phyloP scores from a whole-genome alignment of 2,888 invertebrate species.

The Crepidodera aurea region DNA sequence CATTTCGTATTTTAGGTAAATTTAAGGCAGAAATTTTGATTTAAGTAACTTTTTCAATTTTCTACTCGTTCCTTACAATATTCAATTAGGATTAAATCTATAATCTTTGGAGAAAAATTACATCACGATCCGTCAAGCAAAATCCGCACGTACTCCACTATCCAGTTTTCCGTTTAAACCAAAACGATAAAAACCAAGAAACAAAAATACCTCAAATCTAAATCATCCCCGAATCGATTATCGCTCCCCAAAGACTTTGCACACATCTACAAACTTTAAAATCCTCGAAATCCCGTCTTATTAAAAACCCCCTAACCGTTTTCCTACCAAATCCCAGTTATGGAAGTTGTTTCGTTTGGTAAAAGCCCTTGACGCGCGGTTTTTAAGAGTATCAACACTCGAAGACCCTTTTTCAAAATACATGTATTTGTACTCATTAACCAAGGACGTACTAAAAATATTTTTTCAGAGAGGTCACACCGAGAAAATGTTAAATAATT shows the following conservation, averaged over 20 bases:
- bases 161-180: not conserved
- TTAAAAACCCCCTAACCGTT: constrained; percentile 34
- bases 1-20: no score
- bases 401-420: no score
- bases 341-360: constrained; percentile 39
- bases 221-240: constrained; percentile 33
- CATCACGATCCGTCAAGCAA: not conserved
- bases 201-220: constrained; percentile 20
- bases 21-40: no score
- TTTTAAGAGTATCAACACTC: constrained; percentile 24
- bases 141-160: not conserved
- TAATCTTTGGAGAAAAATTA: no score
- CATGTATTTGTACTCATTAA: no score
- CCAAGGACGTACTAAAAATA: no score
- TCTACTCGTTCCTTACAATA: no score
- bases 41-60: no score
- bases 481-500: no score
- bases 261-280: constrained; percentile 33
- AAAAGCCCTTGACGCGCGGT: constrained; percentile 34
- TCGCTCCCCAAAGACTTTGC: constrained; percentile 32
- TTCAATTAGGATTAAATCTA: no score
- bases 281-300: constrained; percentile 34
- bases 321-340: constrained; percentile 39
- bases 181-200: constrained; percentile 21
- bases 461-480: no score